phyloP scores from a whole-genome alignment of 2,888 invertebrate species.

The Cheilosia vulpina region DNA sequence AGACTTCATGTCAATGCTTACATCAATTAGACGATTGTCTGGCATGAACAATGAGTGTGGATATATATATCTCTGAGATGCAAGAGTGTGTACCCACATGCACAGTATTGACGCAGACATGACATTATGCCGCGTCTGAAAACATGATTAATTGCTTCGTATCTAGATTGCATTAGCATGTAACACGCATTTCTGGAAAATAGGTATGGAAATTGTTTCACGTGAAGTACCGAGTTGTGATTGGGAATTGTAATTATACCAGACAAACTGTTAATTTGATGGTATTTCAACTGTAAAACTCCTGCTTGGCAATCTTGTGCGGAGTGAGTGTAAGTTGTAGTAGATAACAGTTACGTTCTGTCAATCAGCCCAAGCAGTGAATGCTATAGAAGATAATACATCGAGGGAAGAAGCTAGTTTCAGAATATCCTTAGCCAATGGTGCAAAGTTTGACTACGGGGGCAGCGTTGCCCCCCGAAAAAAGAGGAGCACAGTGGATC shows the following conservation, averaged over 20 bases:
- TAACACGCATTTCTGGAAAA: slow-evolving; percentile 32
- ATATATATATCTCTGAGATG: not conserved
- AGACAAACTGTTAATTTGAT: slow-evolving; percentile 1
- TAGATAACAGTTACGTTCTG: too few relatives aligned
- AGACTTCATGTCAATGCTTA: slow-evolving; percentile 9
- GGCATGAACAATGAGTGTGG: slow-evolving; percentile 15
- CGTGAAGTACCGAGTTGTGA: not conserved
- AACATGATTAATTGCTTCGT: slow-evolving; percentile 41
- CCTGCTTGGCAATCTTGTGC: not conserved
- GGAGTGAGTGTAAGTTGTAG: not conserved
- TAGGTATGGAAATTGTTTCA: slow-evolving; percentile 6
- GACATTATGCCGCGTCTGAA: slow-evolving; percentile 22
- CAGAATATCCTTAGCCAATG: too few relatives aligned
- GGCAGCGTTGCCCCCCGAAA: too few relatives aligned
- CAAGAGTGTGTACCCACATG: slow-evolving; percentile 24
- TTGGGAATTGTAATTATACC: slow-evolving; percentile 4
- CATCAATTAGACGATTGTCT: slow-evolving; percentile 41
- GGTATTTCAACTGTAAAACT: not conserved
- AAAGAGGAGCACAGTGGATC: slow-evolving; percentile 8
- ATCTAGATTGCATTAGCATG: slow-evolving; percentile 25
- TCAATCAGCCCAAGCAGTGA: too few relatives aligned
- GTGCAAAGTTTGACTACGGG: too few relatives aligned
- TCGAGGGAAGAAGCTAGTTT: too few relatives aligned
- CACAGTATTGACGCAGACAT: slow-evolving; percentile 6
- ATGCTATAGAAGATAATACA: too few relatives aligned